These are phyloP conservation scores for Zeuzera pyrina DNA, from an alignment of 2,888 invertebrate genomes.

Conservation along the genomic window DNA sequence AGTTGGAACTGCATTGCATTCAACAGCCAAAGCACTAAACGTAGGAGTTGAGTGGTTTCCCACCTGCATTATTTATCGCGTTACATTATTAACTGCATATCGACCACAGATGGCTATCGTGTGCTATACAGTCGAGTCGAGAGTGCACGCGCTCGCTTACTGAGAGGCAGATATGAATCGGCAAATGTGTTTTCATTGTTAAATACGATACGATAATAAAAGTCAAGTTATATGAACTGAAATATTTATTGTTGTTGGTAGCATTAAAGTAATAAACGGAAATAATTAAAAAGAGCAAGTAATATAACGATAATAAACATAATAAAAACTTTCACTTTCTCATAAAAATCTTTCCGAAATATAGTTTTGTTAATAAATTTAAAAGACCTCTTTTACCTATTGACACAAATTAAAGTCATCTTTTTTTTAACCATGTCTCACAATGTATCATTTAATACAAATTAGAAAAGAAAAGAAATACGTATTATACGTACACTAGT, in stretches of 20 bases:
- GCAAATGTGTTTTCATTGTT: slow-evolving; percentile 22
- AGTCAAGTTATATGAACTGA: not conserved
- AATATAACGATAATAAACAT: too few relatives aligned
- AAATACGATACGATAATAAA: slow-evolving; percentile 21
- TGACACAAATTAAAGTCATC: too few relatives aligned
- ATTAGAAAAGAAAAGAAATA: too few relatives aligned
- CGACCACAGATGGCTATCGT: slow-evolving; percentile 61
- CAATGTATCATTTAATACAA: too few relatives aligned
- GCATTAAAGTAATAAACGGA: too few relatives aligned
- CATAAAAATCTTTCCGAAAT: too few relatives aligned
- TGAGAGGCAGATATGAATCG: slow-evolving; percentile 51
- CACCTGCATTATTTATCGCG: slow-evolving; percentile 64
- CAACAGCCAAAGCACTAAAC: slow-evolving; percentile 29
- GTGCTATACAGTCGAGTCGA: slow-evolving; percentile 49
- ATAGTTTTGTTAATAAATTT: too few relatives aligned
- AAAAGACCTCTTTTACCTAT: too few relatives aligned
- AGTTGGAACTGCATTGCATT: slow-evolving; percentile 28
- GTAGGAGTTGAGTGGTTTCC: slow-evolving; percentile 39
- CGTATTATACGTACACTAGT: too few relatives aligned
- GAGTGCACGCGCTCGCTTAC: slow-evolving; percentile 62
- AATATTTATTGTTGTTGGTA: not conserved
- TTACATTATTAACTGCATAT: slow-evolving; percentile 67
- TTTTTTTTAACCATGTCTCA: too few relatives aligned
- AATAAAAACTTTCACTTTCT: too few relatives aligned
- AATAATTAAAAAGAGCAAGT: too few relatives aligned